Conservation (phyloP, 2,113 vertebrate genomes). For the Passer domesticus region DNA sequence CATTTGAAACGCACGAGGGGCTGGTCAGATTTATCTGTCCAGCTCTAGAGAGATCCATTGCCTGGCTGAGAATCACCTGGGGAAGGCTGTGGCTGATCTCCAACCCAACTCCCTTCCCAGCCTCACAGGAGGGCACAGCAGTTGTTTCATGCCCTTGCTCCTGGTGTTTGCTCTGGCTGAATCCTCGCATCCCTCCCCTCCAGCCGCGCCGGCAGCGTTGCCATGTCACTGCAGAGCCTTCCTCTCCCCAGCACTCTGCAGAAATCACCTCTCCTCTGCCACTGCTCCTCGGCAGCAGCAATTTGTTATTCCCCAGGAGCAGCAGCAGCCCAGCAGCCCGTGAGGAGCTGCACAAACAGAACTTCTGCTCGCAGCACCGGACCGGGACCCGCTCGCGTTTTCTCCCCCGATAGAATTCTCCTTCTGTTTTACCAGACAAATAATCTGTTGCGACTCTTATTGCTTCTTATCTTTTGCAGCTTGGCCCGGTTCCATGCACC, state of each 20-base stretch:
- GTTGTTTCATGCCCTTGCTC: neutral
- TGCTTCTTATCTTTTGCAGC: constrained; percentile 74
- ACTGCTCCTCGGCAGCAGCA: neutral
- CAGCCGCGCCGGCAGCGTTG: neutral
- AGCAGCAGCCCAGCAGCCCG: constrained; percentile 69
- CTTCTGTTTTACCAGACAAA: constrained; percentile 80
- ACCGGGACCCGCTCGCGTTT: constrained; percentile 40
- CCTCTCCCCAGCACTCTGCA: neutral
- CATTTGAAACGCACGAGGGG: neutral
- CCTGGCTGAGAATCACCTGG: neutral
- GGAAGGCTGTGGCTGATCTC: constrained; percentile 10
- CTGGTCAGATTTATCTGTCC: neutral
- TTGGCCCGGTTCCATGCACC: constrained; percentile 75
- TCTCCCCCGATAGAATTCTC: constrained; percentile 52
- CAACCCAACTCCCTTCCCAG: neutral
- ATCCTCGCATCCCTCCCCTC: neutral
- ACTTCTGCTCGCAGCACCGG: constrained; percentile 51
- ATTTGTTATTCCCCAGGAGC: neutral
- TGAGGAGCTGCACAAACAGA: constrained; percentile 45
- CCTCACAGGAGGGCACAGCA: neutral
- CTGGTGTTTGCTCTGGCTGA: neutral
- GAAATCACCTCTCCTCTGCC: neutral
- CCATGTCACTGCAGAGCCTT: neutral
- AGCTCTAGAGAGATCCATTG: neutral
- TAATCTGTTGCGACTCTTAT: constrained; percentile 77